Base-by-base conservation (phyloP, 2,888 invertebrate species). In the Caenorhabditis sp. region DNA sequence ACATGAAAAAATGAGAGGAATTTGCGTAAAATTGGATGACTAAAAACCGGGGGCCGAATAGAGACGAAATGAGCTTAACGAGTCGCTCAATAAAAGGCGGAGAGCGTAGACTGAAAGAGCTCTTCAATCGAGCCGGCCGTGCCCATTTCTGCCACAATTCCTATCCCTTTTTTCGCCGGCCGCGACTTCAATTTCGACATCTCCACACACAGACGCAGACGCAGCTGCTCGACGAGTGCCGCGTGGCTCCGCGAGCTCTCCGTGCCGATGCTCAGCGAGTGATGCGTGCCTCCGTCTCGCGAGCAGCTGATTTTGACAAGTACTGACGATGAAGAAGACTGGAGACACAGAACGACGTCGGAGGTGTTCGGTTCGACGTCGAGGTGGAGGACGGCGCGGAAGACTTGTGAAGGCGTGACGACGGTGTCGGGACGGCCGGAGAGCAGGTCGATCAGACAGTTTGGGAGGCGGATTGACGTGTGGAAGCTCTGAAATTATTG, bases 151-250 rank as follows among this genome's bases (percentile, higher is more conserved):
- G 50, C 39, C 15, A 77, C 53, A 39, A 77, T 55, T 53, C 39
- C 46, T 35, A 66, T 48, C 20, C 45, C 58, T 20, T 50, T 43
- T 37, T 53, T 45, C 43, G 27, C 45, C 15, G 66, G 71, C 26
- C 66, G 41, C 22, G 48, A 56, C 39, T 73, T 72, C 52, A 78
- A 39, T 50, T 78, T 78, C 15, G 68, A 61, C 78, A 78, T 73
- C 43, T 78, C 72, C 13, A 63, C 53, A 27, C 72, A 68, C n/a
- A 78, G 55, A 32, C 32, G 37, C 26, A 72, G 45, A 24, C 58
- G 50, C 37, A 78, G 50, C 20, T 78, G 62, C 32, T 66, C 43
- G 17, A 37, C 24, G 45, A 78, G 52, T 17, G 43, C 20, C 50
- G 32, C 30, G 15, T 39, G 55, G 24, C 52, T 46, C 30, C 52